Evolutionary conservation across 2,888 invertebrate species (phyloP).

Genomic region (Podabrus alpinus): DNA sequence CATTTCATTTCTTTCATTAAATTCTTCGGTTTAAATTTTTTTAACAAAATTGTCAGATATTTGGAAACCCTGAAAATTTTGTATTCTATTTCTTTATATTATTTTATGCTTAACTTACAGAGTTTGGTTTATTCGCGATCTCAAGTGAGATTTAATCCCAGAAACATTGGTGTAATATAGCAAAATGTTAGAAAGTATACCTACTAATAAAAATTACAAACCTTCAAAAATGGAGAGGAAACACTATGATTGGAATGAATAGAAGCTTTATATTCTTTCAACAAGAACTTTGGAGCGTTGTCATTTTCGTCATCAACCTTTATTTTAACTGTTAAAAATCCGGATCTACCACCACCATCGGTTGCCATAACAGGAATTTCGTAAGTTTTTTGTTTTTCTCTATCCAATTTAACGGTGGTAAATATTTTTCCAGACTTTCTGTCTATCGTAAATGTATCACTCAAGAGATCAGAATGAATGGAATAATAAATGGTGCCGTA

Average conservation of each 20-base stretch:
- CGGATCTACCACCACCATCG: constrained; percentile 80
- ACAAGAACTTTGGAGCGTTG: constrained; percentile 75
- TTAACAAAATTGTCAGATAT: too few species aligned
- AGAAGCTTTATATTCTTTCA: constrained; percentile 77
- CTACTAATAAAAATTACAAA: constrained; percentile 45
- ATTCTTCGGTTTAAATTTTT: too few species aligned
- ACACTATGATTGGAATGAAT: constrained; percentile 65
- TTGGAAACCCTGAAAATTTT: too few species aligned
- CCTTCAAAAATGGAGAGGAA: constrained; percentile 64
- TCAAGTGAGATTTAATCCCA: too few species aligned
- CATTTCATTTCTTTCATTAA: too few species aligned
- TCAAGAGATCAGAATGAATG: constrained; percentile 74
- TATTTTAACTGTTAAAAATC: constrained; percentile 76
- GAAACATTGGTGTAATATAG: too few species aligned
- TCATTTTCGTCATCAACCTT: constrained; percentile 85
- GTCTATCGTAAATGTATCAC: constrained; percentile 75
- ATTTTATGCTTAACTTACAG: too few species aligned
- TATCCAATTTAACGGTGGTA: constrained; percentile 67
- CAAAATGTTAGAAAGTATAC: too few species aligned
- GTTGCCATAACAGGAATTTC: constrained; percentile 81
- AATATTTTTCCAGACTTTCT: constrained; percentile 71
- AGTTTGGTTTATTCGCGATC: too few species aligned
- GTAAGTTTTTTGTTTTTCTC: constrained; percentile 71
- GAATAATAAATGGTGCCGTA: constrained; percentile 76
- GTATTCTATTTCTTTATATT: too few species aligned